Base-by-base conservation (phyloP, 2,797 vertebrate species). In the Odontamblyopus lacepedii region DNA sequence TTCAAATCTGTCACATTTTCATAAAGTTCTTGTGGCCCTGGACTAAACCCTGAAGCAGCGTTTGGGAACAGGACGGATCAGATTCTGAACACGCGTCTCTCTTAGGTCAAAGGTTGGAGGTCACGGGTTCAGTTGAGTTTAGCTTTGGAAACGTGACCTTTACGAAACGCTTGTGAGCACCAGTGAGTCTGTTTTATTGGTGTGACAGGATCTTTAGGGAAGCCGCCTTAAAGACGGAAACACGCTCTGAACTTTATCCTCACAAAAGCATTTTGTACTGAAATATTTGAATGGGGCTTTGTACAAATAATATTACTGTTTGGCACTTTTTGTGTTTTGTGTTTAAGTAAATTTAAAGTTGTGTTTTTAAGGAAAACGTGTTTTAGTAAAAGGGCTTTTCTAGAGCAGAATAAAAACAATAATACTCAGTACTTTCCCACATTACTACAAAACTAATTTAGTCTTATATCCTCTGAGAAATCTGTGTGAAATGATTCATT, bases 301-400 rank as follows among this genome's bases (percentile, higher is more conserved):
- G 9, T 44, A 44, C 11, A 44, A 44, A 44, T 41, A 12, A 41
- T 44, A 32, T 63, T 38, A 3, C 32, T 66, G 44, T 66, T 35
- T 29, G 26, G 15, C 63, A 66, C 63, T 62, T 60, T 16, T 6
- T 55, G 59, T 63, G 61, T 38, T 64, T 64, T 65, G 32, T 48
- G 63, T 64, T 64, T 64, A 5, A 44, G 38, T 64, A 44, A 64
- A 64, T 44, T 63, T 35, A 41, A 63, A 63, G 38, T 35, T 18
- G 35, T 41, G 30, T 63, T 63, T 63, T 41, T 63, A 9, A 63
- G n/a, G 19, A 63, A 23, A 38, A 63, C 23, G 23, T 5, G 4
- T 65, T 66, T 50, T 18, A 50, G 27, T 29, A 66, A 29, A 65
- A 66, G 64, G 64, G 64, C 64, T 66, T 50, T 66, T 66, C 41